Evolutionary conservation across 2,797 vertebrate genomes (phyloP), one percentile per base, ranked within the genome.

Genomic region (Sylvia borin): DNA sequence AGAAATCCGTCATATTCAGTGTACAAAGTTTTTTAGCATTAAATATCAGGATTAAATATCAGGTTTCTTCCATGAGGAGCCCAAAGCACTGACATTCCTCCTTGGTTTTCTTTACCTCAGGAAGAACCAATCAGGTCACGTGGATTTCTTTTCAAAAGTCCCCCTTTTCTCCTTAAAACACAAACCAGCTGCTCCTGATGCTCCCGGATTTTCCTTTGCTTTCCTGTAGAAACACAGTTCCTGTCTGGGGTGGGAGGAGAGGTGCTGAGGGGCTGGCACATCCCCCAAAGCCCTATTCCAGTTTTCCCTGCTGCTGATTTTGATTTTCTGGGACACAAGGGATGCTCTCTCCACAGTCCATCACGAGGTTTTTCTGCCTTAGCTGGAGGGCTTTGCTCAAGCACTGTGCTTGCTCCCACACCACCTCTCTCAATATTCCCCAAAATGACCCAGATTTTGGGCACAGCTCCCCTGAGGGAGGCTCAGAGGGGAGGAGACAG

Each of bases 11-110:
- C 61, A 12, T 62, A 6, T 53, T 75, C 26, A 42, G 43, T 32
- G 17, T 43, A 13, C 7, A n/a, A 61, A 25, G 47, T 27, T 58
- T 55, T 62, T 93, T 89, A 88, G 74, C 72, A 14, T 87, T 85
- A 93, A 91, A 90, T 83, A 12, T 42, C 84, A 55, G 95, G 85
- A 36, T 84, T 42, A 42, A 42, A 42, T 42, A 42, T 42, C 42
- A 42, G 90, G 71, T 95, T 97, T 95, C 79, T 95, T 96, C 90
- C 66, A 13, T 24, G 34, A 90, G 62, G 76, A 96, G 47, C 82
- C 10, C 27, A 85, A 82, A 90, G 73, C 25, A 77, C 71, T 84
- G 89, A 29, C 47, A 14, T 43, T 86, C 45, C 16, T 85, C 19
- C 36, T 42, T 50, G 76, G 40, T 5, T 95, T 95, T 78, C 95